Base-by-base conservation (phyloP, 2,888 invertebrate species). In the Drosophila vallismaia region DNA sequence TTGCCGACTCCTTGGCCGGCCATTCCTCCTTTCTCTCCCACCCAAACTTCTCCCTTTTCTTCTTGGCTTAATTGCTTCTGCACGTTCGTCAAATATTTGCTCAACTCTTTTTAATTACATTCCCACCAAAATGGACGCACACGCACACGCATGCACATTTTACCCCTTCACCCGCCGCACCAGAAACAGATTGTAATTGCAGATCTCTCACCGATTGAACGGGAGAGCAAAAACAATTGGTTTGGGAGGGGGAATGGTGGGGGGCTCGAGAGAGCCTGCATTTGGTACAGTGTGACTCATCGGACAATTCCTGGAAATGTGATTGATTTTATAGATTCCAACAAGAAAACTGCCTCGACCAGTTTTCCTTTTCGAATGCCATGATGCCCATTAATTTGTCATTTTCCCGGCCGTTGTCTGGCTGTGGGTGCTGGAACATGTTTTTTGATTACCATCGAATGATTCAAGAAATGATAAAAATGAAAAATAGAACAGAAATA, bases 11-110 rank as follows among this genome's bases (percentile, higher is more conserved):
- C 38, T 59, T 52, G 29, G 33, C 31, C 19, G 19, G 19, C 52
- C 12, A 31, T 42, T 24, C 5, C 48, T 52, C 31, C 50, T 38
- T 24, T 38, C 38, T n/a, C 19, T 19, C 19, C 19, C 19, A 19
- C 19, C 19, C 19, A 19, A 19, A 19, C 19, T 2, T n/a, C 26
- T 26, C 40, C 10, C 50, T 24, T 8, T 55, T 36, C 14, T 12
- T 53, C n/a, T 19, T 31, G 49, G 29, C 51, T 63, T 74, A 83
- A 85, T 86, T 83, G 86, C 75, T 77, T 71, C 76, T 75, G 84
- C 85, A 85, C 86, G 85, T 86, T 85, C 82, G 76, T 84, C 78
- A 84, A 86, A 85, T 86, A 86, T 86, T 85, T 84, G 84, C 75
- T 76, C 77, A 86, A 79, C 84, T 83, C 79, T 79, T 84, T 85